Evolutionary conservation across 2,888 invertebrate species (phyloP), one percentile per base, ranked within the genome.

Genomic region (Apamea anceps): DNA sequence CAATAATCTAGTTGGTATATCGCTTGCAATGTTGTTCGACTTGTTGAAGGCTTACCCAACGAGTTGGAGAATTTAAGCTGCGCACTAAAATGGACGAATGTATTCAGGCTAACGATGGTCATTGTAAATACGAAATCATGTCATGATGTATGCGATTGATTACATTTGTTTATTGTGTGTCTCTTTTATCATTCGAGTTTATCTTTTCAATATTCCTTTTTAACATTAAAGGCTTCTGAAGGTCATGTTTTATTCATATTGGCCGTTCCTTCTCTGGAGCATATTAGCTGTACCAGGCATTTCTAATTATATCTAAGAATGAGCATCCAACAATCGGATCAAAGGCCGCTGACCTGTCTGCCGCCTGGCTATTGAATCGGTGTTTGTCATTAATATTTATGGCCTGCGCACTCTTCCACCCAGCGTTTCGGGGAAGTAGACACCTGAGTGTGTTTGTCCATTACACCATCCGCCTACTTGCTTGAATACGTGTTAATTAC

Each of bases 301-400:
- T 95, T 93, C 91, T 95, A 95, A 96, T 95, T 95, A 94, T 92
- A 93, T 92, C 91, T 93, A 87, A 91, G 92, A 94, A 94, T 94
- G 94, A 93, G 92, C 93, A 93, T 93, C 92, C 89, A 94, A 95
- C 95, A 95, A 95, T 94, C 93, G 93, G 94, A 95, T 95, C 94
- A 94, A 93, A 95, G 96, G 94, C 92, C 95, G 92, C 90, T 96
- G 96, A 95, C 95, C 95, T 93, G 93, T 94, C 95, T 94, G 92
- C 91, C 90, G 91, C 92, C 90, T 87, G 91, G 92, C 93, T 93
- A 94, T 95, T 95, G 94, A 95, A 95, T 95, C 93, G 93, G 91
- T 93, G 94, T 94, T 94, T 94, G 95, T 95, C 96, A 96, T 96
- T 95, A 96, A 96, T 96, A 96, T 96, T 96, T 96, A 96, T 96